Evolutionary conservation across 2,113 vertebrate genomes (phyloP), one percentile per base, ranked within the genome.

Genomic region (Saccopteryx leptura): DNA sequence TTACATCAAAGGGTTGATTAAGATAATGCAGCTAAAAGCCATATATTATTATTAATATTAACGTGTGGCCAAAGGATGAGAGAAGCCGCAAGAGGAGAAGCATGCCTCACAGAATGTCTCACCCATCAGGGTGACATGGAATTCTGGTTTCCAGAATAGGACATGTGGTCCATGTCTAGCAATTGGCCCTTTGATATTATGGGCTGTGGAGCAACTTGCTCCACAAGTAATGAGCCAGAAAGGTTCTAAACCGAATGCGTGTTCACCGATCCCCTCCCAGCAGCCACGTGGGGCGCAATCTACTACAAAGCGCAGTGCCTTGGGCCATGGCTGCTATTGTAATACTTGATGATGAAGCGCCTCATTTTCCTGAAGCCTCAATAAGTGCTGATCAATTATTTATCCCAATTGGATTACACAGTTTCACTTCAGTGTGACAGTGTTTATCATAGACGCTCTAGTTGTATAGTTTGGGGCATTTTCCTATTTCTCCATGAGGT

Each of bases 321-420:
- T 23, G 0, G 14, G 60, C 93, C 26, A 14, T 46, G 74, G 54
- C 90, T 31, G 83, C 75, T 69, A 0, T 86, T 93, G 66, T 86
- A 91, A 80, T 81, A 48, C 74, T 48, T 80, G n/a, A 46, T 92
- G 69, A 24, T 80, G 48, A 56, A 82, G 80, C 54, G 28, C 83
- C 88, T 76, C 21, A 7, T 96, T 97, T 92, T 52, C 90, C 86
- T 56, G 46, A 75, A 75, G 72, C 60, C 54, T 78, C 80, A 28
- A 3, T 60, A 90, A 82, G 28, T 74, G 23, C 63, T 66, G 93
- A 95, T 96, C 69, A 94, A 88, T 98, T 66, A 94, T 96, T 97
- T 95, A 97, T 95, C 92, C 66, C 89, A 31, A 0, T 46, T 60
- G 74, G 63, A 50, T 52, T 93, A 26, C 88, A 28, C 95, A 82